Conservation (phyloP, 2,888 invertebrate genomes). For the Trichopria drosophilae region DNA sequence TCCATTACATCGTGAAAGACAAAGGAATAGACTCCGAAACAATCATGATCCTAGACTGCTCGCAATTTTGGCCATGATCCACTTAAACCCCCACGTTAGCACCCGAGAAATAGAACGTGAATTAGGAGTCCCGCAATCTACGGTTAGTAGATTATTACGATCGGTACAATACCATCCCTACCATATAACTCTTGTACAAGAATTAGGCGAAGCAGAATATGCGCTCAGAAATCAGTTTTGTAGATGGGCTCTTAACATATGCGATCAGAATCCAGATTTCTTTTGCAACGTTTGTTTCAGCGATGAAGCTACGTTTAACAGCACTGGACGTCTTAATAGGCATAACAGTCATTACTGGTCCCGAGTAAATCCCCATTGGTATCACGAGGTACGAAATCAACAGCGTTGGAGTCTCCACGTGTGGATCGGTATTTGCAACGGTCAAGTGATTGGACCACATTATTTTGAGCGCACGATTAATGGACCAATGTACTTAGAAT, state of each 20-base stretch:
- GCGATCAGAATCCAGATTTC: constrained; percentile 5
- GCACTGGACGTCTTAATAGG: constrained; percentile 10
- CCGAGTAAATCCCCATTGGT: constrained; percentile 10
- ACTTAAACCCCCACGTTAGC: neutral
- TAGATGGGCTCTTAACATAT: neutral
- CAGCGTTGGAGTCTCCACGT: constrained; percentile 9
- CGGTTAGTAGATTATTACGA: constrained; percentile 5
- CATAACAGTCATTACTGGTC: constrained; percentile 13
- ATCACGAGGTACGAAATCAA: constrained; percentile 7
- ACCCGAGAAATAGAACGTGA: constrained; percentile 2
- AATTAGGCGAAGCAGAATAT: neutral
- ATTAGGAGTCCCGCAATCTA: constrained; percentile 13
- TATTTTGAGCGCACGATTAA: constrained; percentile 8
- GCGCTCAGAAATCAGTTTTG: constrained; percentile 11
- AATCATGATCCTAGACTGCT: neutral
- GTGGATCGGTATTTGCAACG: constrained; percentile 5
- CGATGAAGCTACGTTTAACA: constrained; percentile 14
- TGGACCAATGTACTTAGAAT: constrained; percentile 4
- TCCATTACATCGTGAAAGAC: too few species aligned
- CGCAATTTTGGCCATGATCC: neutral
- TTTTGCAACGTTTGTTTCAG: constrained; percentile 15
- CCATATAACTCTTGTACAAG: too few species aligned
- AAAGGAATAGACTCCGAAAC: too few species aligned
- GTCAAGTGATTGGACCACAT: constrained; percentile 7
- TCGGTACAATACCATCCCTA: too few species aligned